These are phyloP conservation scores for Hybognathus amarus DNA, from an alignment of 2,797 vertebrate genomes.

Conservation along the genomic window DNA sequence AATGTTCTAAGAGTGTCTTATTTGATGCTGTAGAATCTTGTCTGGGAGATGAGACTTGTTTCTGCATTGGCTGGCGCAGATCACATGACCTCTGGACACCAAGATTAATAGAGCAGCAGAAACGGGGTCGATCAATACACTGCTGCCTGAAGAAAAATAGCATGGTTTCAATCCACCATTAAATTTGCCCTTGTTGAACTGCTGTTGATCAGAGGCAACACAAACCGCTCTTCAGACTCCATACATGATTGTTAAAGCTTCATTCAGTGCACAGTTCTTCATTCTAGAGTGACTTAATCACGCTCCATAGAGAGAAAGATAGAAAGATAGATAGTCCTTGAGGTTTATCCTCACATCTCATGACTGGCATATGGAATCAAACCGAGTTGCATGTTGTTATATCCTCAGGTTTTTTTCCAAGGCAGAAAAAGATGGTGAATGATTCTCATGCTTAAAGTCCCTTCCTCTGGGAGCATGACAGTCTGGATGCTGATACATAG, in stretches of 20 bases:
- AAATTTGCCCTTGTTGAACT: constrained; percentile 31
- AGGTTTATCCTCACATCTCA: constrained; percentile 10
- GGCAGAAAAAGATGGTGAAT: constrained; percentile 8
- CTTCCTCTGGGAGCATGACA: background rate
- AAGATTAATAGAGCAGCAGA: constrained; percentile 82
- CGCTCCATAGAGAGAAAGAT: constrained; percentile 1
- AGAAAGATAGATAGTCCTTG: constrained; percentile 9
- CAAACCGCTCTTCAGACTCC: background rate
- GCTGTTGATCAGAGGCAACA: constrained; percentile 21
- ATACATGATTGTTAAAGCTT: constrained; percentile 39
- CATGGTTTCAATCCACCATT: constrained; percentile 33
- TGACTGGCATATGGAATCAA: constrained; percentile 1
- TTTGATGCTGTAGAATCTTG: constrained; percentile 30
- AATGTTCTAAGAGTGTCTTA: constrained; percentile 55
- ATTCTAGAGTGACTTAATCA: constrained; percentile 29
- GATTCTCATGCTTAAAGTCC: background rate
- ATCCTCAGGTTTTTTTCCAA: constrained; percentile 25
- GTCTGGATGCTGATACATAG: background rate
- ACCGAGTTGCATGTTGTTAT: constrained; percentile 15
- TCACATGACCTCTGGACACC: constrained; percentile 57
- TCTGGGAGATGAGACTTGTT: constrained; percentile 38
- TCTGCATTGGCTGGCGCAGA: constrained; percentile 61
- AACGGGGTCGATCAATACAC: constrained; percentile 79
- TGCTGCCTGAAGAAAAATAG: constrained; percentile 43
- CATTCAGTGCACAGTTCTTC: constrained; percentile 20